Evolutionary conservation across 2,113 vertebrate genomes (phyloP).

Genomic region (Crotalus tigris): DNA sequence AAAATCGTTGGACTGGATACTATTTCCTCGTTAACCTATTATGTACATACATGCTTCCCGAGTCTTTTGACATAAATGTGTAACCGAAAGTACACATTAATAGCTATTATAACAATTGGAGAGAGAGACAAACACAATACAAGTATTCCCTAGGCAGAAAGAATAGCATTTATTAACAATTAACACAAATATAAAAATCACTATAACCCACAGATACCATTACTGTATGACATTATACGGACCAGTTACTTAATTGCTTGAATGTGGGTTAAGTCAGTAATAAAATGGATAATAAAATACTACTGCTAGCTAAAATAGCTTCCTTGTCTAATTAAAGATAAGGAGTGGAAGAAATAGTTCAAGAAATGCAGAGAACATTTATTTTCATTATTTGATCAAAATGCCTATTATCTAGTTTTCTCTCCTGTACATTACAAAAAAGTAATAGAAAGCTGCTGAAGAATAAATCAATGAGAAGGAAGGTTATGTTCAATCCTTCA

Average conservation of each 20-base stretch:
- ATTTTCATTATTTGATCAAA: neutral
- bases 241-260: conserved; percentile 53
- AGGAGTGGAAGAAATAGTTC: conserved; percentile 41
- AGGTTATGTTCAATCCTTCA: neutral
- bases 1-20: conserved; percentile 45
- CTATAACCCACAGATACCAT: conserved; percentile 39
- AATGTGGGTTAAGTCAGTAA: conserved; percentile 53
- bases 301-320: conserved; percentile 54
- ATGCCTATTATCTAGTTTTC: neutral
- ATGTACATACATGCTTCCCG: conserved; percentile 46
- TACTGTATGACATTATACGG: conserved; percentile 51
- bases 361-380: neutral
- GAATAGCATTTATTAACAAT: conserved; percentile 42
- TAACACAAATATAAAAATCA: conserved; percentile 47
- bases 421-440: neutral
- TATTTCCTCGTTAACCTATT: conserved; percentile 38
- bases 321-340: conserved; percentile 51
- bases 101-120: conserved; percentile 28
- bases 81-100: conserved; percentile 38
- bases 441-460: neutral
- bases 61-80: conserved; percentile 40
- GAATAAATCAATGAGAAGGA: neutral
- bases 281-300: conserved; percentile 60
- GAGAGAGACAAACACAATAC: conserved; percentile 49
- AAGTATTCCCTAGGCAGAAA: conserved; percentile 39